A percentile compares a stretch with the other conserved stretches of the same genome.
phyloP scores from a whole-genome alignment of 2,113 vertebrate genomes.

The Polypterus senegalus region DNA sequence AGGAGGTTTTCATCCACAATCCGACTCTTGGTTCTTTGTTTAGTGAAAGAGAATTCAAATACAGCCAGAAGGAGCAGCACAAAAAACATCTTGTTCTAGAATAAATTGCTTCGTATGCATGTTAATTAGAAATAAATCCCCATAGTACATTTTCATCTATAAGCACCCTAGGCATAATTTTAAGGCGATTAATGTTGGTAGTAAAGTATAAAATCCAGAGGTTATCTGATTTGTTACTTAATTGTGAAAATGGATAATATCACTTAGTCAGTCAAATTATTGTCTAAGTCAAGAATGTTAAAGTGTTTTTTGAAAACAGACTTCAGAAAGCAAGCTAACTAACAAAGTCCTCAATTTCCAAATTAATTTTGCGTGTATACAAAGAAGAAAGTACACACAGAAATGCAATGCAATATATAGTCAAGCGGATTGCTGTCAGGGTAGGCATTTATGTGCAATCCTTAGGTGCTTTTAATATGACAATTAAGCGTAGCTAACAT shows the following conservation, averaged over 20 bases:
- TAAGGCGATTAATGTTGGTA: constrained; percentile 22
- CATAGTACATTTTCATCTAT: constrained; percentile 30
- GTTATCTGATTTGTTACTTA: constrained; percentile 67
- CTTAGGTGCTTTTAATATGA: too few species aligned
- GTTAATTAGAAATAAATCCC: constrained; percentile 67
- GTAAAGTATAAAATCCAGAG: constrained; percentile 42
- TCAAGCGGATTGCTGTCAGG: too few species aligned
- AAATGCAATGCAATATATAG: too few species aligned
- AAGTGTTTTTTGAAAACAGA: too few species aligned
- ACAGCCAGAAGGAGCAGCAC: constrained; percentile 57
- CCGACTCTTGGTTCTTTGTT: constrained; percentile 29
- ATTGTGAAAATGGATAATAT: constrained; percentile 60
- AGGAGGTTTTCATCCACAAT: too few species aligned
- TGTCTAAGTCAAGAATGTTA: too few species aligned
- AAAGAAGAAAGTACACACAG: too few species aligned
- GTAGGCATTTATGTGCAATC: too few species aligned
- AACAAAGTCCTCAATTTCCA: too few species aligned
- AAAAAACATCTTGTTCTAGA: constrained; percentile 62
- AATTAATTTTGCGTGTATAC: too few species aligned
- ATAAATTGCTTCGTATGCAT: constrained; percentile 66
- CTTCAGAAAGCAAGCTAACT: too few species aligned
- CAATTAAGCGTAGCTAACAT: too few species aligned
- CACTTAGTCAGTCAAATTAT: constrained; percentile 40
- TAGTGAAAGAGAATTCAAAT: constrained; percentile 50
- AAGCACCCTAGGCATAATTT: constrained; percentile 20